These are phyloP conservation scores for Lycorma delicatula DNA, from an alignment of 1,140 invertebrate genomes.

Conservation along the genomic window DNA sequence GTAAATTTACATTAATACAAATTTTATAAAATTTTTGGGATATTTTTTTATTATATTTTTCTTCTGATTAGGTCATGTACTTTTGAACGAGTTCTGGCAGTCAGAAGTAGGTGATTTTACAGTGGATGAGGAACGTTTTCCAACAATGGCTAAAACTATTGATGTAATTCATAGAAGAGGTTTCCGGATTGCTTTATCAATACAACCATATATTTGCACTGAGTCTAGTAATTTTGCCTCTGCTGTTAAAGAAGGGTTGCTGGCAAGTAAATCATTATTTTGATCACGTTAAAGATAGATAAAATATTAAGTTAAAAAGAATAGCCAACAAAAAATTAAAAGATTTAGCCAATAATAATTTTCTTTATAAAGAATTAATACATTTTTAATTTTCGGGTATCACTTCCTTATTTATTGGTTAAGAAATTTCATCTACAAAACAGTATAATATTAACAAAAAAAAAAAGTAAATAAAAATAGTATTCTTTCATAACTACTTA, in stretches of 20 bases:
- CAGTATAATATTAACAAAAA: too few relatives aligned
- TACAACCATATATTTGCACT: constrained; percentile 80
- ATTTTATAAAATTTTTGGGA: too few relatives aligned
- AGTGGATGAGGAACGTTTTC: constrained; percentile 61
- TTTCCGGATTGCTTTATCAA: constrained; percentile 72
- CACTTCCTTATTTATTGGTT: too few relatives aligned
- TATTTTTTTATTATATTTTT: too few relatives aligned
- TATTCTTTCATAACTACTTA: too few relatives aligned
- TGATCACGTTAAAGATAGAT: too few relatives aligned
- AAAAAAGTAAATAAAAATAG: too few relatives aligned
- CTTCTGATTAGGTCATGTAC: constrained; percentile 49
- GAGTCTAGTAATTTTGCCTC: constrained; percentile 71
- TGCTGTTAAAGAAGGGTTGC: constrained; percentile 56
- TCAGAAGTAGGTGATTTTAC: constrained; percentile 66
- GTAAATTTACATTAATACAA: too few relatives aligned
- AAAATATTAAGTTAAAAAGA: not conserved
- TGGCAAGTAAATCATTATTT: constrained; percentile 41
- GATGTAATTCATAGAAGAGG: constrained; percentile 73
- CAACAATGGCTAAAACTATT: constrained; percentile 64
- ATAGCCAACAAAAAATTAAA: not conserved
- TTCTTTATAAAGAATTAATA: not conserved
- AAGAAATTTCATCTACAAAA: too few relatives aligned
- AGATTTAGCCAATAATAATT: not conserved
- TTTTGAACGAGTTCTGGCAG: constrained; percentile 80
- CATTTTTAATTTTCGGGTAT: too few relatives aligned